Conservation (phyloP, 2,888 invertebrate species). For the Creontiades dilutus region DNA sequence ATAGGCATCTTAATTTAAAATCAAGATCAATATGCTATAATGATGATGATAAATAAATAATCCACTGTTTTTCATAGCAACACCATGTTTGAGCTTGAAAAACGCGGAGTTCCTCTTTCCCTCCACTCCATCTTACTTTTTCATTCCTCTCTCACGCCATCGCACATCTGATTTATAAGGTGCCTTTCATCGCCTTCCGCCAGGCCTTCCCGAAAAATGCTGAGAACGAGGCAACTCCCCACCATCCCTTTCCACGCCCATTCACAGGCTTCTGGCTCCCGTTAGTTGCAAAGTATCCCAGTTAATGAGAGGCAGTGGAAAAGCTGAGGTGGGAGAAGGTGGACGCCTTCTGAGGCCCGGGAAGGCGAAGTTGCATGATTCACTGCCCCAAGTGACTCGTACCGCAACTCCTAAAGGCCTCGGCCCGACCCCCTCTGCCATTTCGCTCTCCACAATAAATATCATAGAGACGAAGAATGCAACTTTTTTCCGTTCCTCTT, state of each 20-base stretch:
- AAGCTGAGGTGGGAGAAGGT: slow-evolving; percentile 15
- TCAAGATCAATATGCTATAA: too few species aligned
- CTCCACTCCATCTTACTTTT: too few species aligned
- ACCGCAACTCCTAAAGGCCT: background rate
- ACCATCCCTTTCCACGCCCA: background rate
- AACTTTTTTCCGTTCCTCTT: slow-evolving; percentile 19
- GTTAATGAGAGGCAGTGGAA: background rate
- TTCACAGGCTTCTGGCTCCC: background rate
- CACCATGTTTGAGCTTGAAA: too few species aligned
- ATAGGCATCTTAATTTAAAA: too few species aligned
- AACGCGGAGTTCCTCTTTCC: too few species aligned
- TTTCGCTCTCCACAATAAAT: background rate
- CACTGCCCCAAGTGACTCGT: slow-evolving; percentile 20
- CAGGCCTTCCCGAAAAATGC: background rate
- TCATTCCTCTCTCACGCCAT: too few species aligned
- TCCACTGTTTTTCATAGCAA: too few species aligned
- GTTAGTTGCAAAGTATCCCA: slow-evolving; percentile 35
- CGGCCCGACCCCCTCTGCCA: background rate
- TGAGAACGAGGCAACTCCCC: slow-evolving; percentile 7
- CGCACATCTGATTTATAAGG: background rate
- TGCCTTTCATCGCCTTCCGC: background rate
- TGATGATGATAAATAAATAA: too few species aligned
- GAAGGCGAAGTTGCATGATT: slow-evolving; percentile 4
- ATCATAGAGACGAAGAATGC: slow-evolving; percentile 11
- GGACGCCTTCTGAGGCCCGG: slow-evolving; percentile 5